Percentiles rank a stretch among this genome's conserved stretches.
These are phyloP conservation scores for Polydrusus tereticollis DNA, from an alignment of 2,888 invertebrate genomes.

Conservation along the genomic window DNA sequence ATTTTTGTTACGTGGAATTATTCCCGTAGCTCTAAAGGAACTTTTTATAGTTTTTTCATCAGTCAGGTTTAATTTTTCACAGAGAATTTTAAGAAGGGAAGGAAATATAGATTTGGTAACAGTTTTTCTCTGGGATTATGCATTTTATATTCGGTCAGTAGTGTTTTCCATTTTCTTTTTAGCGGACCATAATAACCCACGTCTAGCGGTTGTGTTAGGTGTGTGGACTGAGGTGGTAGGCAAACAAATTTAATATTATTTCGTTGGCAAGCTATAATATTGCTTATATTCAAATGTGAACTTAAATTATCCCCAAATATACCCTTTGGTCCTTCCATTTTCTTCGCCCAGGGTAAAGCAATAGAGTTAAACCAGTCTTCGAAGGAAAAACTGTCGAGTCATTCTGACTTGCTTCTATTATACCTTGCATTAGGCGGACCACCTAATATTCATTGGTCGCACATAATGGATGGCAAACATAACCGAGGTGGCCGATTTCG, in stretches of 20 bases:
- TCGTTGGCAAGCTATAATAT: background rate
- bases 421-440: background rate
- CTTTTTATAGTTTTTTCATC: no score
- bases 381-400: background rate
- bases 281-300: background rate
- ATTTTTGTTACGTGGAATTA: no score
- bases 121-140: no score
- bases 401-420: background rate
- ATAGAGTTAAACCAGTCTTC: background rate
- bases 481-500: background rate
- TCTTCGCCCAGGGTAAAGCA: background rate
- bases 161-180: no score
- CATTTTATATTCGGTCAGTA: no score
- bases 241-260: background rate
- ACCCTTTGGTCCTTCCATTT: background rate
- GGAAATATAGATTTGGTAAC: no score
- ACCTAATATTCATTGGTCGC: background rate
- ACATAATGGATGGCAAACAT: constrained; percentile 2
- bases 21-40: no score
- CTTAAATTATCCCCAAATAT: background rate
- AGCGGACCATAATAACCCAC: no score
- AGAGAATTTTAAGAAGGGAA: no score
- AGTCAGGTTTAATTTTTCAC: no score
- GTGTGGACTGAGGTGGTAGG: background rate
- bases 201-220: constrained; percentile 6